A percentile compares a stretch with the other conserved stretches of the same genome.
Evolutionary conservation across 2,113 vertebrate genomes (phyloP).

Genomic region (Saimiri boliviensis): DNA sequence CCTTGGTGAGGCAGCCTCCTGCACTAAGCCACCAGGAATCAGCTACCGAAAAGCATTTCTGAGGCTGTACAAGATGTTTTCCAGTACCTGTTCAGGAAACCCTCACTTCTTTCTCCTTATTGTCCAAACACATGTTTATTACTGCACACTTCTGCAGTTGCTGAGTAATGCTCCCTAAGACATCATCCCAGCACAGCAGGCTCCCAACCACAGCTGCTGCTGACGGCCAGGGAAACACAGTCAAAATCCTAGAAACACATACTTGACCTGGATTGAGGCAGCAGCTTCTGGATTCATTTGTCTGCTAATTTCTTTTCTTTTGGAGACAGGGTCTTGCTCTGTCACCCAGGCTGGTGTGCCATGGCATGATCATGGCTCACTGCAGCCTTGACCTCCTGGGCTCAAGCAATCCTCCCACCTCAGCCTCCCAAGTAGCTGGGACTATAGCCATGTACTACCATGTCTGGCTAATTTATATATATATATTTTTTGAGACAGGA

Average conservation of each 20-base stretch:
- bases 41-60: slow-evolving; percentile 17
- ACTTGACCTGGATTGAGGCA: not conserved
- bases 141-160: not conserved
- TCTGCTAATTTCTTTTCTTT: not conserved
- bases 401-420: too few species aligned
- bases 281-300: not conserved
- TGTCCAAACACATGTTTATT: not conserved
- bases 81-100: not conserved
- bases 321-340: too few species aligned
- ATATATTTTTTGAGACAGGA: too few species aligned
- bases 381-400: too few species aligned
- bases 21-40: not conserved
- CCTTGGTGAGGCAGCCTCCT: not conserved
- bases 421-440: too few species aligned
- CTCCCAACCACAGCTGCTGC: slow-evolving; percentile 26
- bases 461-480: too few species aligned
- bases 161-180: slow-evolving; percentile 12
- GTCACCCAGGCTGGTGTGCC: too few species aligned
- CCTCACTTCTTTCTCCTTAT: not conserved
- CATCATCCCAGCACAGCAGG: not conserved
- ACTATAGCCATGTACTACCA: too few species aligned
- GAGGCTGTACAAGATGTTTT: slow-evolving; percentile 37
- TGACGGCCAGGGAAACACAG: slow-evolving; percentile 17
- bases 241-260: not conserved
- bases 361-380: too few species aligned